Evolutionary conservation across 1,140 invertebrate species (phyloP).

Genomic region (Thaumetopoea pityocampa): DNA sequence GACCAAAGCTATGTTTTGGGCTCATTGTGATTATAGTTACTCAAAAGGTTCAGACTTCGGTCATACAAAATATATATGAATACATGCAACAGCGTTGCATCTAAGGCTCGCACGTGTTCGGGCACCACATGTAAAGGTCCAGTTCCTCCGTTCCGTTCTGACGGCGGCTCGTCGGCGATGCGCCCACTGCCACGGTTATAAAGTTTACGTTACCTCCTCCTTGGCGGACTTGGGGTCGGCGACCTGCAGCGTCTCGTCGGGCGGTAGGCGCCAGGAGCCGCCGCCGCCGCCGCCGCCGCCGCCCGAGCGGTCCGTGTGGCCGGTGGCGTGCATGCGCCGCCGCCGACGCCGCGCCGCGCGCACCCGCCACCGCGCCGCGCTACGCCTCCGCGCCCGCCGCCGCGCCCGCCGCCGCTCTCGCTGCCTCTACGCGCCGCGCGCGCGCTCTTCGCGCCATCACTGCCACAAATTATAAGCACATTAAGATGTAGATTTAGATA

Average conservation of each 20-base stretch:
- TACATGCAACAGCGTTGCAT: too few relatives aligned
- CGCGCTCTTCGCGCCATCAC: constrained; percentile 42
- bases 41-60: too few relatives aligned
- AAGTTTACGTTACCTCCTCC: constrained; percentile 74
- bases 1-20: too few relatives aligned
- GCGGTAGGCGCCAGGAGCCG: constrained; percentile 88
- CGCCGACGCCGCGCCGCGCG: constrained; percentile 49
- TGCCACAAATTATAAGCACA: constrained; percentile 20
- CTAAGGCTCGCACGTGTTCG: too few relatives aligned
- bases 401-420: constrained; percentile 32
- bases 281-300: constrained; percentile 76
- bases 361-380: constrained; percentile 64
- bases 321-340: constrained; percentile 87
- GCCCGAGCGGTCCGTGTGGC: constrained; percentile 84
- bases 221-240: constrained; percentile 87
- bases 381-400: constrained; percentile 42
- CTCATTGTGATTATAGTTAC: too few relatives aligned
- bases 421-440: constrained; percentile 22
- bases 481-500: too few relatives aligned
- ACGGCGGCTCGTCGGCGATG: too few relatives aligned
- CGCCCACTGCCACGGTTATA: too few relatives aligned
- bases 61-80: too few relatives aligned
- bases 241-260: constrained; percentile 91
- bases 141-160: too few relatives aligned
- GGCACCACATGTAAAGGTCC: too few relatives aligned